Percentiles rank a stretch among this genome's conserved stretches.
phyloP scores from a whole-genome alignment of 2,113 vertebrate genomes.

The Elephas maximus region DNA sequence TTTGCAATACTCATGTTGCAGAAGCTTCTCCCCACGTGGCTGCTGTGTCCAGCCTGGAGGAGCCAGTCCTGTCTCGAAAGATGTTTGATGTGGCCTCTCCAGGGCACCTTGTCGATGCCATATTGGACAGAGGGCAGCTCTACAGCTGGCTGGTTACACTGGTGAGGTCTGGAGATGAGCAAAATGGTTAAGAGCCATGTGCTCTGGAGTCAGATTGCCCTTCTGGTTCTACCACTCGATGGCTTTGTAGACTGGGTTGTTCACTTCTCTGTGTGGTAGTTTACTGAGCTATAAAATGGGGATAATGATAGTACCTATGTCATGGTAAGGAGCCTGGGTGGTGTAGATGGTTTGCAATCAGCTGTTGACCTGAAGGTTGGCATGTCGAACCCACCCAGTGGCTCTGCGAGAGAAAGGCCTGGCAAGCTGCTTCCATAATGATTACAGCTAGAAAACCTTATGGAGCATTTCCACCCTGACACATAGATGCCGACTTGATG shows the following conservation, averaged over 20 bases:
- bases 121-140: neutral
- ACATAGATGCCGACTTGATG: too few species aligned
- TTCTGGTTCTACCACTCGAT: neutral
- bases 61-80: neutral
- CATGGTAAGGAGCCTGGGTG: too few species aligned
- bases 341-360: too few species aligned
- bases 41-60: neutral
- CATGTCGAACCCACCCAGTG: too few species aligned
- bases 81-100: neutral
- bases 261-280: neutral
- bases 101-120: neutral
- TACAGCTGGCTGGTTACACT: neutral
- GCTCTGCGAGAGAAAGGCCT: too few species aligned
- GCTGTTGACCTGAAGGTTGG: too few species aligned
- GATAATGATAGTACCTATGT: neutral
- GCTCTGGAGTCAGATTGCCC: neutral
- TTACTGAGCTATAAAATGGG: neutral
- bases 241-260: neutral
- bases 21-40: neutral
- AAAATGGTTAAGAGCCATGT: neutral
- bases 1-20: neutral
- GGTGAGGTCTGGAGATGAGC: neutral
- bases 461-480: too few species aligned
- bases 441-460: too few species aligned
- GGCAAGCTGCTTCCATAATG: too few species aligned